A percentile compares a stretch with the other conserved stretches of the same genome.
Conservation (phyloP, 1,140 invertebrate genomes). For the Hestina assimilis region DNA sequence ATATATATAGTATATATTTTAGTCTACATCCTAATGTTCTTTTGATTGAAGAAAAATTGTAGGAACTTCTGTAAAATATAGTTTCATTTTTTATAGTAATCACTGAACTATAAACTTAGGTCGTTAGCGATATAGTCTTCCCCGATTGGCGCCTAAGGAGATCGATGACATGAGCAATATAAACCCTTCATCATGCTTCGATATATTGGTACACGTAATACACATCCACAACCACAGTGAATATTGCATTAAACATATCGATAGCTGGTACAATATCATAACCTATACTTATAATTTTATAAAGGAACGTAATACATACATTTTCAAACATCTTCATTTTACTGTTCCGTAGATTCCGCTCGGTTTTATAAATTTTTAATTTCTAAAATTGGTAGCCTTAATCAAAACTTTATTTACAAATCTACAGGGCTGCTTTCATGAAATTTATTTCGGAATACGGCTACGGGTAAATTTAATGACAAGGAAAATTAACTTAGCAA, state of each 20-base stretch:
- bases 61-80: neutral
- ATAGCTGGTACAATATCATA: no score
- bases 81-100: neutral
- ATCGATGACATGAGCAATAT: conserved; percentile 15
- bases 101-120: conserved; percentile 3
- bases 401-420: neutral
- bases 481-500: conserved; percentile 53
- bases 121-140: neutral
- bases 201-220: conserved; percentile 6
- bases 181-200: conserved; percentile 10
- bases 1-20: no score
- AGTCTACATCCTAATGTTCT: no score
- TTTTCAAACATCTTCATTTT: no score
- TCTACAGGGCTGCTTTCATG: neutral
- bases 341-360: no score
- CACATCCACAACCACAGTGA: no score
- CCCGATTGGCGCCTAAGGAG: conserved; percentile 7
- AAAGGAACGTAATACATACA: no score
- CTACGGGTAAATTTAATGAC: conserved; percentile 41
- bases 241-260: no score
- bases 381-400: no score
- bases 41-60: no score
- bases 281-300: no score
- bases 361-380: no score
- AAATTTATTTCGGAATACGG: conserved; percentile 39